A percentile compares a stretch with the other conserved stretches of the same genome.
These are phyloP conservation scores for Umimayanthus kanabou DNA, from an alignment of 92 coral and sea anemone genomes.

Conservation along the genomic window DNA sequence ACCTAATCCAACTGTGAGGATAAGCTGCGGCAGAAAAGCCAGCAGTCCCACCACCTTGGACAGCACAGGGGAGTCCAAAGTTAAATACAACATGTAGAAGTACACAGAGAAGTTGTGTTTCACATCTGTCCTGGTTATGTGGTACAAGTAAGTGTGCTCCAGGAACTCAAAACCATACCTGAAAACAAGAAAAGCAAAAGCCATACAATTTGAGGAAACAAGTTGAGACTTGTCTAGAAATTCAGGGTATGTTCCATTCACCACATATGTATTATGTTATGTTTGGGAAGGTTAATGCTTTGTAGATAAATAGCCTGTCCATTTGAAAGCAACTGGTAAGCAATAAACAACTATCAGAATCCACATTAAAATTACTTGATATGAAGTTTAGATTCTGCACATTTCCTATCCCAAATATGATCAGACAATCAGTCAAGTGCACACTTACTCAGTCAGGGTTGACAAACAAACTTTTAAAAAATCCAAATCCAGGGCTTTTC, in stretches of 20 bases:
- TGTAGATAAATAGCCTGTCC: too few relatives aligned
- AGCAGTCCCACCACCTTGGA: slow-evolving; percentile 70
- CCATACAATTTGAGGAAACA: neutral
- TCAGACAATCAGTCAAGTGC: too few relatives aligned
- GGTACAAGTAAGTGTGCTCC: slow-evolving; percentile 94
- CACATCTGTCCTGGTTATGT: slow-evolving; percentile 89
- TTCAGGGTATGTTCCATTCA: neutral
- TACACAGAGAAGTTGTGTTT: slow-evolving; percentile 98
- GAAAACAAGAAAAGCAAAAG: slow-evolving; percentile 13
- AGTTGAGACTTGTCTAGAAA: neutral
- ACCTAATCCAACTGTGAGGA: slow-evolving; percentile 78
- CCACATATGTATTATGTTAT: too few relatives aligned
- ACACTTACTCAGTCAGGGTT: too few relatives aligned
- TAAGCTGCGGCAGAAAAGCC: slow-evolving; percentile 88
- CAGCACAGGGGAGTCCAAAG: slow-evolving; percentile 74
- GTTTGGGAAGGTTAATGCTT: too few relatives aligned
- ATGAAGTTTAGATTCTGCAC: too few relatives aligned
- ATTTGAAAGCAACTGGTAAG: too few relatives aligned
- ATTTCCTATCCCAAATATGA: too few relatives aligned
- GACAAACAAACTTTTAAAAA: too few relatives aligned
- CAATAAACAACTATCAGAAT: too few relatives aligned
- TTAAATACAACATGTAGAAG: slow-evolving; percentile 93
- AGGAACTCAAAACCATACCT: slow-evolving; percentile 97
- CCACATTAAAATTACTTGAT: too few relatives aligned
- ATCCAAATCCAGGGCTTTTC: too few relatives aligned